phyloP scores from a whole-genome alignment of 2,888 invertebrate genomes.

The Pollenia griseotomentosa region DNA sequence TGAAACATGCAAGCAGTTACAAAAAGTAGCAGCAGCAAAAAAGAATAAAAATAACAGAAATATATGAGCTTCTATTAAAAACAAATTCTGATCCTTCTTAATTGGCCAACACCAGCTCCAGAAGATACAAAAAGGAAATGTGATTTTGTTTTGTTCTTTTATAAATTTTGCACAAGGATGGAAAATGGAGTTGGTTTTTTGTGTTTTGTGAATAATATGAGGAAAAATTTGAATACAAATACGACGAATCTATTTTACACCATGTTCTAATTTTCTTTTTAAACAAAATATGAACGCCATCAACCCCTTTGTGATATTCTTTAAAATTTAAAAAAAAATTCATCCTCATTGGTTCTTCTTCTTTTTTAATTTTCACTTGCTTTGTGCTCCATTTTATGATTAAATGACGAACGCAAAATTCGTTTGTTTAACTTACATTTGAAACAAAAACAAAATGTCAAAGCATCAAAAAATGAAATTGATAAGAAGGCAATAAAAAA shows the following conservation, averaged over 20 bases:
- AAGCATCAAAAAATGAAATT: no score
- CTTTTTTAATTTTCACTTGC: no score
- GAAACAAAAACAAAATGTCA: no score
- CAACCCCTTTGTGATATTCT: constrained; percentile 48
- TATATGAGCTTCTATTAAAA: constrained; percentile 82
- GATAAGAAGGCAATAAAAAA: no score
- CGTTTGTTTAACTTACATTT: no score
- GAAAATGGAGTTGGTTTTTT: constrained; percentile 24
- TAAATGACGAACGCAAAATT: no score
- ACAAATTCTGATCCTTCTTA: constrained; percentile 73
- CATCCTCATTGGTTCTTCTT: no score
- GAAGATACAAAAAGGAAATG: constrained; percentile 32
- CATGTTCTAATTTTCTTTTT: constrained; percentile 47
- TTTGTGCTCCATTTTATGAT: no score
- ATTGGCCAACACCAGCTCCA: constrained; percentile 25
- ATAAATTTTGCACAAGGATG: background rate
- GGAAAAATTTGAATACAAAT: background rate
- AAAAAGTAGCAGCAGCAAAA: background rate
- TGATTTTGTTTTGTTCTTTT: constrained; percentile 17
- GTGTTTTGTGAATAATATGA: constrained; percentile 17
- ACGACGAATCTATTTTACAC: constrained; percentile 2
- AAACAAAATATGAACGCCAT: constrained; percentile 27
- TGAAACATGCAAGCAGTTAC: constrained; percentile 28
- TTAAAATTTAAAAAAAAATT: no score
- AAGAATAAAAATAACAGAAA: constrained; percentile 74